phyloP scores from a whole-genome alignment of 2,113 vertebrate species.

The Thamnophis sirtalis region DNA sequence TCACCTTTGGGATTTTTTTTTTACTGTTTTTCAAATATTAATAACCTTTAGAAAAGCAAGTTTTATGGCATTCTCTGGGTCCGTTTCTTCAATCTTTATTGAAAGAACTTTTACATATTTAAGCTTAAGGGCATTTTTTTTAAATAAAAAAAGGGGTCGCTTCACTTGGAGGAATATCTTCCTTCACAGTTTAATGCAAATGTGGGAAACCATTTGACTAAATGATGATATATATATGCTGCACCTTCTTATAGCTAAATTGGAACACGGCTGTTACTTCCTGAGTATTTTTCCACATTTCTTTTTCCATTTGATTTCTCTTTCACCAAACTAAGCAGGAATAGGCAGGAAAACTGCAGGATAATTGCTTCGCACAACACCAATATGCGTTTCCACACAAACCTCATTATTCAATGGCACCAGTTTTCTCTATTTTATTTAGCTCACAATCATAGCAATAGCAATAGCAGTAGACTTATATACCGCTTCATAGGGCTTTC shows the following conservation, averaged over 20 bases:
- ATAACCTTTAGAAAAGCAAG: no score
- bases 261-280: no score
- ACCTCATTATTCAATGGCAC: neutral
- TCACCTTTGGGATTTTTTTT: no score
- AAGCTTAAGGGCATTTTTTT: no score
- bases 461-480: no score
- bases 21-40: no score
- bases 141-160: no score
- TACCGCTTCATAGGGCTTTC: no score
- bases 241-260: neutral
- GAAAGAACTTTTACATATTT: no score
- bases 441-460: neutral
- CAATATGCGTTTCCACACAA: neutral
- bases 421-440: neutral
- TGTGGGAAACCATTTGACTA: neutral
- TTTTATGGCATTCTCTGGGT: no score
- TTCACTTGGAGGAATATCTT: neutral
- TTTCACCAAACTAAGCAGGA: neutral
- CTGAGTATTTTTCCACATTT: neutral
- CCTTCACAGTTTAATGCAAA: neutral
- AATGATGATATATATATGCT: neutral
- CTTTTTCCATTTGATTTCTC: neutral
- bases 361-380: neutral
- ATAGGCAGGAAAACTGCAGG: neutral
- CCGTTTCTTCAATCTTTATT: no score